phyloP scores from a whole-genome alignment of 2,888 invertebrate genomes.

The Drosophila anceps region DNA sequence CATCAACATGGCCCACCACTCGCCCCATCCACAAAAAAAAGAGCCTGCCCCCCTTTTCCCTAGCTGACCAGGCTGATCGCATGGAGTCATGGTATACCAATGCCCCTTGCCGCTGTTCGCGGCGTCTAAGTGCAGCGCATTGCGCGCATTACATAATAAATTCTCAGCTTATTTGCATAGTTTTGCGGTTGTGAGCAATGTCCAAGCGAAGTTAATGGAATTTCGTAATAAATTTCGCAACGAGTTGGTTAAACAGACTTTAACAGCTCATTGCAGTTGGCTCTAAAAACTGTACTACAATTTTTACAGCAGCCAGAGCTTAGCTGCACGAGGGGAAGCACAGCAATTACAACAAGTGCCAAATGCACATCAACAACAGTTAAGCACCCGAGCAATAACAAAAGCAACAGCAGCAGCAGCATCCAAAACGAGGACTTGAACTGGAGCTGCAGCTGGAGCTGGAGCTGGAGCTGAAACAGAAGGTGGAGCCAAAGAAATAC shows the following conservation, averaged over 20 bases:
- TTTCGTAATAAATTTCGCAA: conserved; percentile 78
- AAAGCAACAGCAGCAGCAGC: conserved; percentile 4
- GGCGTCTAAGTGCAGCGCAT: conserved; percentile 62
- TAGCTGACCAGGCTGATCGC: conserved; percentile 7
- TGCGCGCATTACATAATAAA: conserved; percentile 79
- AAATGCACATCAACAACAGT: conserved; percentile 79
- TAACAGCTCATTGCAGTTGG: conserved; percentile 64
- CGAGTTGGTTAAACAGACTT: conserved; percentile 67
- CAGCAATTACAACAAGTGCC: conserved; percentile 80
- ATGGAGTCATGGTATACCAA: background rate
- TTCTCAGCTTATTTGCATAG: conserved; percentile 81
- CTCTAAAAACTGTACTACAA: conserved; percentile 46
- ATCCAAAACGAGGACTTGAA: background rate
- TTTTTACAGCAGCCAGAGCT: conserved; percentile 21
- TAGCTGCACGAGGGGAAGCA: conserved; percentile 3
- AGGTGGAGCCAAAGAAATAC: conserved; percentile 42
- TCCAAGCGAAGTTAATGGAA: conserved; percentile 75
- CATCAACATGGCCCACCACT: conserved; percentile 46
- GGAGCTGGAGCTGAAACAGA: background rate
- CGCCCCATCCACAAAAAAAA: background rate
- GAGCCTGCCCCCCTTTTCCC: background rate
- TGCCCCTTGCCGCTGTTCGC: conserved; percentile 11
- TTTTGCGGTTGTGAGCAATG: conserved; percentile 78
- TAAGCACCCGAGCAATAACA: conserved; percentile 29
- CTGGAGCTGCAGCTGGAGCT: background rate